Base-by-base conservation (phyloP, 2,797 vertebrate genomes). In the Lepidocolaptes lacrymiger region DNA sequence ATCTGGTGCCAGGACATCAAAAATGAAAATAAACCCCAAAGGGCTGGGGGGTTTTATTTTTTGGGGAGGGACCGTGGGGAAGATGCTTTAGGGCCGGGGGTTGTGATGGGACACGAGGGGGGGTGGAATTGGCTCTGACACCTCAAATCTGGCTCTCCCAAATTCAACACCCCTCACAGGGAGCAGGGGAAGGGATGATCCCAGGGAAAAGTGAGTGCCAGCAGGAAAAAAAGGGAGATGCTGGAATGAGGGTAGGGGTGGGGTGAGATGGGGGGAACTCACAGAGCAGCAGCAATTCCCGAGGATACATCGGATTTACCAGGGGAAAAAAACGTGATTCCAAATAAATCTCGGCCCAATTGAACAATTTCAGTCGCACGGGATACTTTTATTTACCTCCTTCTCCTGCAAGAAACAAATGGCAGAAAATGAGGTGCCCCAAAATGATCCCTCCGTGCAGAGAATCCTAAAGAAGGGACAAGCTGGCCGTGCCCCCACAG, bases 41-140 rank as follows among this genome's bases (percentile, higher is more conserved):
- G 17, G 8, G 14, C 16, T 51, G 26, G 49, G 26, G 56, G 16
- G 7, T 3, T 12, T 39, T 14, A 22, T 48, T 36, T 24, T 58
- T 36, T 6, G 7, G 34, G 10, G 26, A 11, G 58, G 34, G 56
- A 58, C 32, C 20, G 21, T 22, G 54, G 21, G 54, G 54, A 24
- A 56, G 55, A 24, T 7, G 32, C 7, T 52, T n/a, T 10, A 19
- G 52, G 51, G 51, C 32, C 12, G 7, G 32, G 34, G 67, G 59
- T 5, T 9, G 30, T 9, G 37, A 24, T 0, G 4, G 5, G 11
- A 3, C 0, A 4, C 3, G 46, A 46, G 27, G 15, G 41, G 41
- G 37, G 21, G 3, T 37, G 34, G 17, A 5, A 26, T 77, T 54
- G 39, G 36, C 6, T 61, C 37, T 2, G 11, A 20, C 21, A 6